These are phyloP conservation scores for Tinamus guttatus DNA, from an alignment of 2,113 vertebrate genomes.

Conservation along the genomic window DNA sequence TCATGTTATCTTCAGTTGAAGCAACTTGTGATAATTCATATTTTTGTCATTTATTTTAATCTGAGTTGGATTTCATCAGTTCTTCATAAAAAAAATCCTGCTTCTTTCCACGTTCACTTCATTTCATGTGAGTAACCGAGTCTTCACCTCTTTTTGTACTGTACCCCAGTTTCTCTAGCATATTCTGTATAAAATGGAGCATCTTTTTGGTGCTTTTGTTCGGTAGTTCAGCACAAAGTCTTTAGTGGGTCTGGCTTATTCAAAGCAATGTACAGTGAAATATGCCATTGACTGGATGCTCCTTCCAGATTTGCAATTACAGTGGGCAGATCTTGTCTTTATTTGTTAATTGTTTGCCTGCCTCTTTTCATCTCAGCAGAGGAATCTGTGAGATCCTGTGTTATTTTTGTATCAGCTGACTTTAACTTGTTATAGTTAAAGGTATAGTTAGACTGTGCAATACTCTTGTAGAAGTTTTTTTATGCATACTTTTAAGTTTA, in stretches of 20 bases:
- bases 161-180: background rate
- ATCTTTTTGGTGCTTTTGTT: background rate
- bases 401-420: background rate
- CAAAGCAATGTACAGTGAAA: background rate
- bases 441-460: background rate
- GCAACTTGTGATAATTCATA: background rate
- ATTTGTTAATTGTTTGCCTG: background rate
- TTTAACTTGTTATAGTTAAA: background rate
- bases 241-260: background rate
- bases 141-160: background rate
- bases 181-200: background rate
- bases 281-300: background rate
- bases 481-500: background rate
- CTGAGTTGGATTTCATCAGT: background rate
- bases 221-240: background rate
- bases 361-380: background rate
- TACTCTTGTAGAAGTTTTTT: background rate
- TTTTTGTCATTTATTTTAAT: background rate
- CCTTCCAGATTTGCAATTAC: fast-evolving
- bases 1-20: background rate
- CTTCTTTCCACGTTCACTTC: background rate
- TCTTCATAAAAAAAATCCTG: too few species aligned
- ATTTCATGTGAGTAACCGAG: background rate
- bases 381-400: background rate
- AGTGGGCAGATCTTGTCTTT: background rate